phyloP scores from a whole-genome alignment of 2,888 invertebrate species.

The Euclidia mi region DNA sequence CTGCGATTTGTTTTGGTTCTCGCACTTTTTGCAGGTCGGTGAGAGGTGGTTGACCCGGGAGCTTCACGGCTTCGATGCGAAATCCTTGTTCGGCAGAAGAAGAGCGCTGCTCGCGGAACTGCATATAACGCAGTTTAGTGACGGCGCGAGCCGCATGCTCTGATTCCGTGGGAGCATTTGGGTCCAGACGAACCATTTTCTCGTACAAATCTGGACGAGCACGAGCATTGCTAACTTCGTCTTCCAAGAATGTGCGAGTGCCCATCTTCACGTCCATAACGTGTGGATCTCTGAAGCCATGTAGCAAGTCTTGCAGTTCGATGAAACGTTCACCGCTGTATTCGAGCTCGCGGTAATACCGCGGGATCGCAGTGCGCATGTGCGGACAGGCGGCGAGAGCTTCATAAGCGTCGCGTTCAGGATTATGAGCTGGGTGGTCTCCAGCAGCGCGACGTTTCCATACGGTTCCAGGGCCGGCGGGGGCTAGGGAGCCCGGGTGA shows the following conservation, averaged over 20 bases:
- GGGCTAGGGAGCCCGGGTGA: constrained; percentile 97
- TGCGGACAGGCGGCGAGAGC: constrained; percentile 93
- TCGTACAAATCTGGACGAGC: constrained; percentile 97
- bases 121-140: constrained; percentile 99
- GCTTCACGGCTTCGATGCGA: constrained; percentile 98
- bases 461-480: constrained; percentile 97
- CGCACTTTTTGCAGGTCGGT: constrained; percentile 97
- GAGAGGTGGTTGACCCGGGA: constrained; percentile 94
- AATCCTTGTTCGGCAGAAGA: constrained; percentile 98
- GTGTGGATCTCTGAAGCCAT: constrained; percentile 97
- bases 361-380: constrained; percentile 94
- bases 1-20: constrained; percentile 93
- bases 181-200: constrained; percentile 98
- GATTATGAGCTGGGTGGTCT: constrained; percentile 92
- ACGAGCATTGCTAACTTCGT: constrained; percentile 97
- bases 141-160: constrained; percentile 96
- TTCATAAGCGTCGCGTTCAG: constrained; percentile 95
- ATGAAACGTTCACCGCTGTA: constrained; percentile 96
- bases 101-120: constrained; percentile 97
- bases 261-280: constrained; percentile 99
- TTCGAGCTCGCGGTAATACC: constrained; percentile 95
- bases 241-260: constrained; percentile 98
- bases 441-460: constrained; percentile 96
- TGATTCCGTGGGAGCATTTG: constrained; percentile 95
- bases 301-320: constrained; percentile 97